Evolutionary conservation across 2,888 invertebrate genomes (phyloP).

Genomic region (Aphidius colemani): DNA sequence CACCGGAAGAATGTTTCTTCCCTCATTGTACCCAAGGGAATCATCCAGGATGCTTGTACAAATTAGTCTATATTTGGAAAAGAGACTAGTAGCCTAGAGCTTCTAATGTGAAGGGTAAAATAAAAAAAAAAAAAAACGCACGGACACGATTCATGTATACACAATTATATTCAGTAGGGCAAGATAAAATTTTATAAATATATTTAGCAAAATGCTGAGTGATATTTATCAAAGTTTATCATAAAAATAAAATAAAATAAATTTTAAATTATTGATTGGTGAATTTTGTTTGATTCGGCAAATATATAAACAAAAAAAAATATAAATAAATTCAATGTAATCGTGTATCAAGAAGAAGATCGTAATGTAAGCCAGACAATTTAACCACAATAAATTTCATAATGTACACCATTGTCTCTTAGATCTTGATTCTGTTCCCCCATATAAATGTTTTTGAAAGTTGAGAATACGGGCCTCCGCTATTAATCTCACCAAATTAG

Average conservation of each 20-base stretch:
- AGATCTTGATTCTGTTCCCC: too few relatives aligned
- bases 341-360: background rate
- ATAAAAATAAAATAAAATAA: background rate
- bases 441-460: constrained; percentile 21
- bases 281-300: background rate
- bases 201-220: background rate
- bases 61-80: constrained; percentile 55
- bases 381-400: background rate
- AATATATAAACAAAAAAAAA: constrained; percentile 9
- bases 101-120: background rate
- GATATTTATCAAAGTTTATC: constrained; percentile 3
- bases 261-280: background rate
- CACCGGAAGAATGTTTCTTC: constrained; percentile 36
- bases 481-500: constrained; percentile 9
- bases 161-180: constrained; percentile 11
- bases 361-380: background rate
- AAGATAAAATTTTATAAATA: background rate
- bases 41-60: constrained; percentile 45
- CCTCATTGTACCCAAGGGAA: constrained; percentile 52
- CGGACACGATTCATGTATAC: background rate
- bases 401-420: too few relatives aligned
- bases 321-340: background rate
- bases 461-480: constrained; percentile 27
- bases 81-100: constrained; percentile 19
- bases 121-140: constrained; percentile 17